Percentiles rank a stretch among this genome's conserved stretches.
Conservation (phyloP, 64 coral and sea anemone species). For the Acropora tenuis region DNA sequence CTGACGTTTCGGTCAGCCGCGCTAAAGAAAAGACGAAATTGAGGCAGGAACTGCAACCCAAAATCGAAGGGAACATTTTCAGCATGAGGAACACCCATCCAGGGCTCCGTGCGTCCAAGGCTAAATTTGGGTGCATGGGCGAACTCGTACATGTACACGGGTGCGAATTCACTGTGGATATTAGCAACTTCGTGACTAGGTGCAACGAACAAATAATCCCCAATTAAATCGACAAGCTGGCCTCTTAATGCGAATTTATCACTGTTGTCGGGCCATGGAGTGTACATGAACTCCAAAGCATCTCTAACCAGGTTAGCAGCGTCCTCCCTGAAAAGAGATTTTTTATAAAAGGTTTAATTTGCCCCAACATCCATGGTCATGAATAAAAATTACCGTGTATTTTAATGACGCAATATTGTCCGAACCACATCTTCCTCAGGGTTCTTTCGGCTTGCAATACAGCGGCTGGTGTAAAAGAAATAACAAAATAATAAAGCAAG, state of each 20-base stretch:
- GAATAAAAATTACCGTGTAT: no score
- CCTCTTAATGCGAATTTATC: constrained; percentile 12
- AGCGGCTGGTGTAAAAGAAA: no score
- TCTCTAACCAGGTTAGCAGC: background rate
- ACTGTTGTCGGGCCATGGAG: constrained; percentile 63
- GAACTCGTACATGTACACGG: constrained; percentile 59
- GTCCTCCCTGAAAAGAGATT: background rate
- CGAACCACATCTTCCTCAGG: no score
- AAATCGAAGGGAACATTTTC: constrained; percentile 70
- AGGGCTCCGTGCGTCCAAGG: background rate
- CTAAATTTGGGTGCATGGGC: constrained; percentile 20
- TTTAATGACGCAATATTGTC: no score
- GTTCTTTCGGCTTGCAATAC: no score
- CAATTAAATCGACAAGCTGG: constrained; percentile 53
- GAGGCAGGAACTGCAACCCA: constrained; percentile 26
- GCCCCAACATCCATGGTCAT: no score
- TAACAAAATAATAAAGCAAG: no score
- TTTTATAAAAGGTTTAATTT: background rate
- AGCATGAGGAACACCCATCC: constrained; percentile 54
- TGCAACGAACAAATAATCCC: constrained; percentile 62
- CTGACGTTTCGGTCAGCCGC: constrained; percentile 67
- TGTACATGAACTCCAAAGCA: constrained; percentile 64
- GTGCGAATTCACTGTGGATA: constrained; percentile 46
- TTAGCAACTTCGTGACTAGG: constrained; percentile 52
- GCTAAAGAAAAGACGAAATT: constrained; percentile 18